Percentiles rank a stretch among this genome's conserved stretches.
Conservation (phyloP, 2,888 invertebrate species). For the Strigamia crassipes region DNA sequence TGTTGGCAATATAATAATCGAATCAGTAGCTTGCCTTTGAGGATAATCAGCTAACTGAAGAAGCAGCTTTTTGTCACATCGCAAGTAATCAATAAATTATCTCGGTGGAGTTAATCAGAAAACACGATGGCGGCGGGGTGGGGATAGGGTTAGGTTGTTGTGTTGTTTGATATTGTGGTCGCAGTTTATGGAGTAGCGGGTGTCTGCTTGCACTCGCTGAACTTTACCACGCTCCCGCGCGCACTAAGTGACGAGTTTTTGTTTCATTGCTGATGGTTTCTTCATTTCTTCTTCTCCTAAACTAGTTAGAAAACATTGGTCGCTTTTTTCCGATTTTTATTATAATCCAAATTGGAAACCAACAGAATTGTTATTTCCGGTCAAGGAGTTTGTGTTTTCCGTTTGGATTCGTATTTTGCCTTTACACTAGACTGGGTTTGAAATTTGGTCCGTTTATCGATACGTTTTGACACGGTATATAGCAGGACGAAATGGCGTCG, state of each 20-base stretch:
- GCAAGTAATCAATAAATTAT: not conserved
- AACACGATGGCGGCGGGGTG: not conserved
- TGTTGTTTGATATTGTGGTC: slow-evolving; percentile 1
- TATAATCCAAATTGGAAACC: not conserved
- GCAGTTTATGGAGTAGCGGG: slow-evolving; percentile 2
- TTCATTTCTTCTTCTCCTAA: not conserved
- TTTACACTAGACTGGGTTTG: not conserved
- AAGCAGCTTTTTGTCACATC: not conserved
- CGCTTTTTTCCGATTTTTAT: not conserved
- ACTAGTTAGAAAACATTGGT: not conserved
- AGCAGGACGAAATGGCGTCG: slow-evolving; percentile 3
- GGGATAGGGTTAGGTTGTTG: not conserved
- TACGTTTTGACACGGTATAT: slow-evolving; percentile 10
- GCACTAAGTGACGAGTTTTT: slow-evolving; percentile 3
- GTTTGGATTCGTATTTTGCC: not conserved
- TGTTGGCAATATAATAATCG: not conserved
- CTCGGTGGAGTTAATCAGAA: slow-evolving; percentile 1
- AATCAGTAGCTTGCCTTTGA: slow-evolving; percentile 2
- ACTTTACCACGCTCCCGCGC: not conserved
- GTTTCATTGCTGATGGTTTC: slow-evolving; percentile 4
- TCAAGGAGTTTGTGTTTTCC: not conserved
- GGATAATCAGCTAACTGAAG: slow-evolving; percentile 10
- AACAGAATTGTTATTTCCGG: not conserved
- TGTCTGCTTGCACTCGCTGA: not conserved
- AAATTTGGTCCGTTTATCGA: slow-evolving; percentile 10